These are phyloP conservation scores for Oscarella lobularis DNA, from an alignment of 37 sponge, comb jelly and placozoan genomes.

Conservation along the genomic window DNA sequence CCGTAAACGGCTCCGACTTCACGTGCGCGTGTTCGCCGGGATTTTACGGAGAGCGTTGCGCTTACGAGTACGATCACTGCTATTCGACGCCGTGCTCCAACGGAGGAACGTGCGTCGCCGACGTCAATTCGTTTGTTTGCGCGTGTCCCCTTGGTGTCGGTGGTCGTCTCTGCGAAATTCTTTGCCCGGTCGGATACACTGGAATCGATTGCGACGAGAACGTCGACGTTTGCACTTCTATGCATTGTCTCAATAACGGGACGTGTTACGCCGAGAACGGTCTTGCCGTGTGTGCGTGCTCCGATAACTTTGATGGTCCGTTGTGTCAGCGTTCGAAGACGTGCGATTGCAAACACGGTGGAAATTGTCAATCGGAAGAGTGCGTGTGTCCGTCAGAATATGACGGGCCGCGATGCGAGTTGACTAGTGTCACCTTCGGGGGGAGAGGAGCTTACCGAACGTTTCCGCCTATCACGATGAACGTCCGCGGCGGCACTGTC, in stretches of 20 bases:
- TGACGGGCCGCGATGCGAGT: neutral
- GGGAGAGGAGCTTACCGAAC: neutral
- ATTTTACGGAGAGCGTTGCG: conserved; percentile 16
- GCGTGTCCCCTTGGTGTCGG: conserved; percentile 8
- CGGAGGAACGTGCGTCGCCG: conserved; percentile 7
- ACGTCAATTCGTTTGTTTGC: conserved; percentile 19
- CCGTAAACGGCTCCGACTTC: conserved; percentile 13
- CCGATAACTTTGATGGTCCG: neutral
- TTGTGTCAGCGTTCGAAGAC: neutral
- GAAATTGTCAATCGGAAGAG: neutral
- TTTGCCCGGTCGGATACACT: neutral
- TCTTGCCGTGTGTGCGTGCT: neutral
- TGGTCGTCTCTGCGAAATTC: neutral
- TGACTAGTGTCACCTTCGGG: neutral
- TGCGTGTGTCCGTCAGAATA: neutral
- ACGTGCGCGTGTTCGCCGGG: conserved; percentile 33
- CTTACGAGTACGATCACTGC: neutral
- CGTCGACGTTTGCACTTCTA: neutral
- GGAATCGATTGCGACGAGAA: neutral
- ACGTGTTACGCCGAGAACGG: neutral
- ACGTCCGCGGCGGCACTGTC: neutral
- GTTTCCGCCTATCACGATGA: neutral
- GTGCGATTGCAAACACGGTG: neutral
- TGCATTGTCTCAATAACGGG: neutral
- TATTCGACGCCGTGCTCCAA: conserved; percentile 9